Conservation (phyloP, 2,113 vertebrate genomes). For the Melanostigma gelatinosum region DNA sequence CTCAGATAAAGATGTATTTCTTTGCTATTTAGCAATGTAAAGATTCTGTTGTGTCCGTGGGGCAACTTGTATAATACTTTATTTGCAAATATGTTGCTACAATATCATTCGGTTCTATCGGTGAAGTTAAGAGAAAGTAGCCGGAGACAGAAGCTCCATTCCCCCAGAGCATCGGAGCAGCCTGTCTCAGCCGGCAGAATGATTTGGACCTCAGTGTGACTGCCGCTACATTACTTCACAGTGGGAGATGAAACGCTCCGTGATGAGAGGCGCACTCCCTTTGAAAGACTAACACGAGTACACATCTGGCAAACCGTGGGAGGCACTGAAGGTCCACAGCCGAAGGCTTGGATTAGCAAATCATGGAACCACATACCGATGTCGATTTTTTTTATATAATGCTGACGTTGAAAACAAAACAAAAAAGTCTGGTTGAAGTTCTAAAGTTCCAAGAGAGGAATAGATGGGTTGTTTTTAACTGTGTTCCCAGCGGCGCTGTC, state of each 20-base stretch:
- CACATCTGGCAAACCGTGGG: slow-evolving; percentile 54
- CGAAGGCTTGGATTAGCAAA: slow-evolving; percentile 18
- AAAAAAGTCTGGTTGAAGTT: background rate
- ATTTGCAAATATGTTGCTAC: background rate
- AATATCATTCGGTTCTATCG: slow-evolving; percentile 1
- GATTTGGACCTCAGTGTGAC: slow-evolving; percentile 27
- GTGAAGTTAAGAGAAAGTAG: slow-evolving; percentile 9
- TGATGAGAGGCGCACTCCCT: slow-evolving; percentile 34
- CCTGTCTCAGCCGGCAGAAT: slow-evolving; percentile 26
- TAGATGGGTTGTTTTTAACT: background rate
- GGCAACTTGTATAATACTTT: background rate
- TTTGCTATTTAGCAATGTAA: background rate
- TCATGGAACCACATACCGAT: slow-evolving; percentile 20
- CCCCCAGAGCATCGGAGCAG: background rate
- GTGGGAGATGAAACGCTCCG: slow-evolving; percentile 39
- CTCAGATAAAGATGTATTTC: background rate
- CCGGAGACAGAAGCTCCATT: background rate
- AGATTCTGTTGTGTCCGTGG: background rate
- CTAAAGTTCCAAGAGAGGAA: background rate
- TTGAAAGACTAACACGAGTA: slow-evolving; percentile 33
- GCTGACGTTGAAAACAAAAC: background rate
- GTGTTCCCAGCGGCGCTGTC: background rate
- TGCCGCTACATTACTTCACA: slow-evolving; percentile 31
- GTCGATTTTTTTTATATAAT: slow-evolving; percentile 3
- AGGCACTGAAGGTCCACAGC: slow-evolving; percentile 18